Base-by-base conservation (phyloP, 2,113 vertebrate species). In the Barbus barbus region DNA sequence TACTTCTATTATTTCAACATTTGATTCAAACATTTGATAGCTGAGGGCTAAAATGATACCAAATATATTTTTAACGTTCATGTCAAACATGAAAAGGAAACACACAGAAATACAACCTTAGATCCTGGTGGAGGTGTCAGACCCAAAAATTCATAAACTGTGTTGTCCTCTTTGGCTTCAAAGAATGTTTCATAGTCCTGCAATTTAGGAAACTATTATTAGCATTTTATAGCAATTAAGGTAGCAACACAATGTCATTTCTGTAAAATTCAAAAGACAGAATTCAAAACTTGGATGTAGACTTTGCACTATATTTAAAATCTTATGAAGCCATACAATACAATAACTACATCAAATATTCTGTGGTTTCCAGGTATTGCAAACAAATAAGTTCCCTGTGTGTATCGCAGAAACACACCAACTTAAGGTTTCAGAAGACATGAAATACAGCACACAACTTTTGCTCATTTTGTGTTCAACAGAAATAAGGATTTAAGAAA, bases 141-240 rank as follows among this genome's bases (percentile, higher is more conserved):
- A 22, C 98, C 97, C 83, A 99, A 92, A 90, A 99, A 99, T 11
- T 96, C 92, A 90, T 94, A 97, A 85, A 99, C 97, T 46, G 94
- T 87, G 90, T 99, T 98, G 89, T 96, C 97, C 93, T 99, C 98
- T 92, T 99, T 99, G 63, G 98, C 98, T 85, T 96, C 94, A 85
- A 99, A 99, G 93, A 99, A 99, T 3, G 97, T 98, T 31, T 99
- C 97, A 46, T 98, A 99, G 92, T 99, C 98, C 98, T 99, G 90
- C 36, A 92, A 89, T 74, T 67, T 33, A 82, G 63, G 28, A 81
- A 73, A 26, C 12, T 8, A 44, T 44, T 12, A 22, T 79, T 77
- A 67, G 24, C 9, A 33, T 31, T 46, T 65, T 80, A 76, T 53
- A 31, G 26, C 24, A 76, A 13, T 31, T 5, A 78, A 58, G 38